These are phyloP conservation scores for Recurvirostra avosetta DNA, from an alignment of 2,113 vertebrate genomes.

Conservation along the genomic window DNA sequence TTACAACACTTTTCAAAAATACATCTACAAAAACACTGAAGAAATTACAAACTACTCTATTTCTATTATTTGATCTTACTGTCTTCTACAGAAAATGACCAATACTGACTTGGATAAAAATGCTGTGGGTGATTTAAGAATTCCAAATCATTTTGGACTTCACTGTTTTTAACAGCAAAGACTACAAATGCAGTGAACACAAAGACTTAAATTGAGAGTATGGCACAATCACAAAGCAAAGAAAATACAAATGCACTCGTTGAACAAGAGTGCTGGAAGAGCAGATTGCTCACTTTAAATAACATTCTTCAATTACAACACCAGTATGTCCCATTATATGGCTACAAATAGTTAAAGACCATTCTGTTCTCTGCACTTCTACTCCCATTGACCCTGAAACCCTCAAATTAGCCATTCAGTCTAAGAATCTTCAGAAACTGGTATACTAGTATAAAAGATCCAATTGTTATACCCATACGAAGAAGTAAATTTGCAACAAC, in stretches of 20 bases:
- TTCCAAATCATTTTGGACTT: neutral
- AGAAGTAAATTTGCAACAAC: neutral
- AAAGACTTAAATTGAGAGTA: neutral
- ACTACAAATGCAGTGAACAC: neutral
- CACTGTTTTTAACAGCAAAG: neutral
- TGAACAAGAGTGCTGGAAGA: neutral
- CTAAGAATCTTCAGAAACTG: neutral
- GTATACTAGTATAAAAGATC: neutral
- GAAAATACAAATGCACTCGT: neutral
- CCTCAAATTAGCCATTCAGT: neutral
- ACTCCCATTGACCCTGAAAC: neutral
- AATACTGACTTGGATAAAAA: neutral
- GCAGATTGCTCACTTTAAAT: neutral
- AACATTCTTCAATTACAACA: neutral
- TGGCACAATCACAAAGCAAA: neutral
- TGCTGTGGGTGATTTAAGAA: neutral
- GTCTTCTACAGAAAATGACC: neutral
- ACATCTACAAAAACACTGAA: neutral
- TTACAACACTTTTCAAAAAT: neutral
- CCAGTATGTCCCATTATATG: neutral
- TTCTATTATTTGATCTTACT: neutral
- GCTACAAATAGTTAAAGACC: neutral
- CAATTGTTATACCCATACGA: neutral
- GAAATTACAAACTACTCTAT: neutral
- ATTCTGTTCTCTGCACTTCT: neutral